These are phyloP conservation scores for Champsocephalus gunnari DNA, from an alignment of 2,797 vertebrate species.

Conservation along the genomic window DNA sequence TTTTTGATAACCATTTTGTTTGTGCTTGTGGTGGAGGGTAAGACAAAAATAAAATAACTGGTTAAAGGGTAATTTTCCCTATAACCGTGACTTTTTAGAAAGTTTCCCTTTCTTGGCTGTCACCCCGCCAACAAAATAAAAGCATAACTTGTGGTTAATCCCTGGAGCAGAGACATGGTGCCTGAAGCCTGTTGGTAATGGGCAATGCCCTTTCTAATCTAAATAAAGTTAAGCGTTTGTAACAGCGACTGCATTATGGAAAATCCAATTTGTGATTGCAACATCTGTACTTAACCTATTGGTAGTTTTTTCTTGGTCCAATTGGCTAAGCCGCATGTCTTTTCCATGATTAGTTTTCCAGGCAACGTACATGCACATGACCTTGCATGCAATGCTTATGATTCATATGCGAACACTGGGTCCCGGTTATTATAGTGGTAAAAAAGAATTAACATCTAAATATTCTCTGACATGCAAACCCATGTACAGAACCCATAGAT, in stretches of 20 bases:
- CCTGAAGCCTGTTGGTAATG: constrained; percentile 72
- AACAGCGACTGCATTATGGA: constrained; percentile 73
- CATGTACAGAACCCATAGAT: constrained; percentile 20
- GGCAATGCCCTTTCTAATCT: constrained; percentile 70
- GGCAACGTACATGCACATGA: constrained; percentile 71
- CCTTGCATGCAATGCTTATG: constrained; percentile 71
- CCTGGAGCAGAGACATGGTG: constrained; percentile 64
- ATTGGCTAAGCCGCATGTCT: constrained; percentile 67
- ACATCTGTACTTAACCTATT: constrained; percentile 75
- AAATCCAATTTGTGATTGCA: constrained; percentile 82
- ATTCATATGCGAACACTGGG: constrained; percentile 70
- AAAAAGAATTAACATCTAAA: constrained; percentile 59
- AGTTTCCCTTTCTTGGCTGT: constrained; percentile 62
- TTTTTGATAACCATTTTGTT: constrained; percentile 52
- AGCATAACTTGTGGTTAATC: constrained; percentile 77
- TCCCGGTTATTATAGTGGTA: constrained; percentile 55
- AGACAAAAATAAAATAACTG: constrained; percentile 58
- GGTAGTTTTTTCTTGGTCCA: constrained; percentile 65
- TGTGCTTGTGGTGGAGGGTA: constrained; percentile 47
- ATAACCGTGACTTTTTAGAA: constrained; percentile 59
- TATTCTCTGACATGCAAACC: constrained; percentile 69
- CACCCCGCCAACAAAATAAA: constrained; percentile 70
- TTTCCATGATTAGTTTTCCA: constrained; percentile 76
- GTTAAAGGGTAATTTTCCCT: constrained; percentile 57
- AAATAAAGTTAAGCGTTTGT: constrained; percentile 78